These are phyloP conservation scores for Diogma glabrata DNA, from an alignment of 2,888 invertebrate species.

Conservation along the genomic window DNA sequence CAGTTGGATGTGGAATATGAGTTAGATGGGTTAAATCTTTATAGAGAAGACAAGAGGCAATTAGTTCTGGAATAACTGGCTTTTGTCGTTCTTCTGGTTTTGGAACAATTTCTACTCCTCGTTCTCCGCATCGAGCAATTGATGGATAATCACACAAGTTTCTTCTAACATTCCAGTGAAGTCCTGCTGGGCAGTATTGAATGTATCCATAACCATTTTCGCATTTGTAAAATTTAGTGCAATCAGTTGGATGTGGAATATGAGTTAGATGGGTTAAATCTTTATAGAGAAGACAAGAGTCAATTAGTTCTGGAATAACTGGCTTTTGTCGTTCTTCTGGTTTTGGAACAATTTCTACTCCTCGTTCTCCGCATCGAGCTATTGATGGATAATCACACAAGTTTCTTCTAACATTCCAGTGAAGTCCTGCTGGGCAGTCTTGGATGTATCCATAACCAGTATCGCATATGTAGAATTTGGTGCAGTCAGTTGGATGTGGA, in stretches of 20 bases:
- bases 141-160: neutral
- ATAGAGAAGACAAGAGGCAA: too few species aligned
- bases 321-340: neutral
- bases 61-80: too few species aligned
- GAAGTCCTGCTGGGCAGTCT: neutral
- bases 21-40: neutral
- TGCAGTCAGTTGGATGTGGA: neutral
- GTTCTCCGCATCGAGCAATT: neutral
- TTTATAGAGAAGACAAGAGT: neutral
- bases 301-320: too few species aligned
- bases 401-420: neutral
- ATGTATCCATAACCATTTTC: neutral
- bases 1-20: conserved; percentile 11
- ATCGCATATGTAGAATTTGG: conserved; percentile 1
- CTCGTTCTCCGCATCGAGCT: neutral
- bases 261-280: neutral
- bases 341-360: neutral
- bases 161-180: neutral
- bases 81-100: neutral
- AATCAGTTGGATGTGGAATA: conserved; percentile 11
- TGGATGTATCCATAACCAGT: neutral
- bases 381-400: neutral
- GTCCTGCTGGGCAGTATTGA: neutral
- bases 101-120: too few species aligned
- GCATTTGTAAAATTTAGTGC: neutral